phyloP scores from a whole-genome alignment of 2,113 vertebrate genomes.

The Campylomormyrus numenius region DNA sequence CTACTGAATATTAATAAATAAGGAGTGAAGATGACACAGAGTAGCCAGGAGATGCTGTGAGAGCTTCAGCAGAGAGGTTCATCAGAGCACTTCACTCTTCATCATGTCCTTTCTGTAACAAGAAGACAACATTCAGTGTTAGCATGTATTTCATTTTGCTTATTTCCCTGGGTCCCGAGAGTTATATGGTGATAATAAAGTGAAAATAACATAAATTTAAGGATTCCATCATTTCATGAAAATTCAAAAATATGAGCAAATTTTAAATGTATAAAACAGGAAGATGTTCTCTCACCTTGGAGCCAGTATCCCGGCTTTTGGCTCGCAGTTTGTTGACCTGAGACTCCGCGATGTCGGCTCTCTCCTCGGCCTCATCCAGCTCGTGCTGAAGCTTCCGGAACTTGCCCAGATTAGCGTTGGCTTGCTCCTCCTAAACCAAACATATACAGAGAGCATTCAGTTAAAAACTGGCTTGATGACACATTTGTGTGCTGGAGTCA shows the following conservation, averaged over 20 bases:
- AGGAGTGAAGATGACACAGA: not conserved
- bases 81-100: not conserved
- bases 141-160: not conserved
- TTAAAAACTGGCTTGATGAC: too few species aligned
- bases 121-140: not conserved
- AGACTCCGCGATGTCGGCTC: constrained; percentile 35
- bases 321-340: constrained; percentile 47
- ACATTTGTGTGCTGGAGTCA: constrained; percentile 24
- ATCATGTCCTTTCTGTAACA: not conserved
- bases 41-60: not conserved
- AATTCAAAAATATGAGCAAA: not conserved
- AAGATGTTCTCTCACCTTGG: not conserved
- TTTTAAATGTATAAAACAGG: not conserved
- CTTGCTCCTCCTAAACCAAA: too few species aligned
- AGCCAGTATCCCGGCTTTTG: constrained; percentile 35
- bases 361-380: constrained; percentile 37
- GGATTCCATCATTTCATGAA: not conserved
- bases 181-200: not conserved
- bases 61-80: not conserved
- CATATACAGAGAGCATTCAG: too few species aligned
- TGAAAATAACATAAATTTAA: not conserved
- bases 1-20: not conserved
- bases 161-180: not conserved
- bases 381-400: constrained; percentile 37
- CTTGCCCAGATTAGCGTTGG: constrained; percentile 24